Conservation (phyloP, 2,113 vertebrate genomes). For the Syngnathus typhle region DNA sequence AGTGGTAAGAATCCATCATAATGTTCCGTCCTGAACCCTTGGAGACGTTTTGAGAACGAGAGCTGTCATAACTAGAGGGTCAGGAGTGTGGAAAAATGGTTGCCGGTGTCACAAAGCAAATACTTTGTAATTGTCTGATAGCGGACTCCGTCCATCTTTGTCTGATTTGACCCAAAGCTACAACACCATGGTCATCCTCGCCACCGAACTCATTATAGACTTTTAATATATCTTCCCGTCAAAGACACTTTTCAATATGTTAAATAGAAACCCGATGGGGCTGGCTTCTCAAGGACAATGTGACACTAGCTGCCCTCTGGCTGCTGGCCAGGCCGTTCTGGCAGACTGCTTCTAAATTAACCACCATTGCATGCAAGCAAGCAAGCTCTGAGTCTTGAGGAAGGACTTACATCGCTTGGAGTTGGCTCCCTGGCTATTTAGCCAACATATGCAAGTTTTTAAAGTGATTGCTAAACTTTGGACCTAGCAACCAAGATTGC, state of each 20-base stretch:
- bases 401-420: constrained; percentile 60
- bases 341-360: constrained; percentile 77
- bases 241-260: constrained; percentile 73
- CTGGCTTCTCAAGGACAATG: constrained; percentile 68
- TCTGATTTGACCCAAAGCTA: constrained; percentile 68
- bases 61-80: constrained; percentile 61
- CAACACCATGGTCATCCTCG: constrained; percentile 52
- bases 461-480: constrained; percentile 42
- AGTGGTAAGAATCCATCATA: constrained; percentile 63
- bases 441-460: constrained; percentile 56
- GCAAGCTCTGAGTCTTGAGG: constrained; percentile 45
- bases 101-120: constrained; percentile 67
- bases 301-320: constrained; percentile 68
- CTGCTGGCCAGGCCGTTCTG: constrained; percentile 70
- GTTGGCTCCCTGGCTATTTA: constrained; percentile 62
- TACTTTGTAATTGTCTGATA: constrained; percentile 64
- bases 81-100: constrained; percentile 58
- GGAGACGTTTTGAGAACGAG: constrained; percentile 58
- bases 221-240: constrained; percentile 73
- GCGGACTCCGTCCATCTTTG: constrained; percentile 64
- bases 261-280: constrained; percentile 70
- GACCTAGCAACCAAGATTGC: constrained; percentile 74
- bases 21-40: constrained; percentile 57
- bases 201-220: constrained; percentile 63
- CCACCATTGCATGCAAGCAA: constrained; percentile 56